Conservation (phyloP, 2,888 invertebrate genomes). For the Petrolisthes cinctipes region DNA sequence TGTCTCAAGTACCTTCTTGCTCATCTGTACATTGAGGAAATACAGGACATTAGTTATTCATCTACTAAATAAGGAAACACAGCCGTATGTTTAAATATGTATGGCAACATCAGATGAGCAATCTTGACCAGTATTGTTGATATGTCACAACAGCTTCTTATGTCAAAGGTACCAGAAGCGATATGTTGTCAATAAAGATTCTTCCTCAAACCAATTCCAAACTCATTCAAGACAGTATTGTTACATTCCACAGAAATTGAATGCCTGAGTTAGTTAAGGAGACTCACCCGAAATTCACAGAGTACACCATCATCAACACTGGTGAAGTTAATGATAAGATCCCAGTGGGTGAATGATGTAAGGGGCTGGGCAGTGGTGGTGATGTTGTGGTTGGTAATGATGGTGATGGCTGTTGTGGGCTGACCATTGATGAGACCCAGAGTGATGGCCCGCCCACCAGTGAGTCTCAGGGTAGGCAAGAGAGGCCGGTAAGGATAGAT, state of each 20-base stretch:
- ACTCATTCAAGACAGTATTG: not conserved
- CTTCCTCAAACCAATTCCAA: not conserved
- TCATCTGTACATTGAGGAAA: not conserved
- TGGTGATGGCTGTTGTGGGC: not conserved
- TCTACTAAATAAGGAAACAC: too few species aligned
- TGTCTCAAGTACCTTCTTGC: not conserved
- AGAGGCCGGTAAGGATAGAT: not conserved
- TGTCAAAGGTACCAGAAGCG: too few species aligned
- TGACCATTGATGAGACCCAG: conserved; percentile 15
- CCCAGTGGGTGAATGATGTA: conserved; percentile 11
- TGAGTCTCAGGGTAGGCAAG: not conserved
- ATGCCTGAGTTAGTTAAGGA: not conserved
- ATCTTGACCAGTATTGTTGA: too few species aligned
- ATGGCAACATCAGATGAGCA: too few species aligned
- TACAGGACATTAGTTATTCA: not conserved
- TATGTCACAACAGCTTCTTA: too few species aligned
- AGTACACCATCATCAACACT: not conserved
- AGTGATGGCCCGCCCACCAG: conserved; percentile 7
- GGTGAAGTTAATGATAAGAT: conserved; percentile 5
- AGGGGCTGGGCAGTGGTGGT: conserved; percentile 21
- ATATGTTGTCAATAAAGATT: too few species aligned
- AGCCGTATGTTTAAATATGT: too few species aligned
- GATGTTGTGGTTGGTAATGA: not conserved
- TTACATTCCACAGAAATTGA: not conserved
- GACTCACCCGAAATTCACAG: conserved; percentile 29